Evolutionary conservation across 1,140 invertebrate species (phyloP), one percentile per base, ranked within the genome.

Genomic region (Nixonia krombeini): DNA sequence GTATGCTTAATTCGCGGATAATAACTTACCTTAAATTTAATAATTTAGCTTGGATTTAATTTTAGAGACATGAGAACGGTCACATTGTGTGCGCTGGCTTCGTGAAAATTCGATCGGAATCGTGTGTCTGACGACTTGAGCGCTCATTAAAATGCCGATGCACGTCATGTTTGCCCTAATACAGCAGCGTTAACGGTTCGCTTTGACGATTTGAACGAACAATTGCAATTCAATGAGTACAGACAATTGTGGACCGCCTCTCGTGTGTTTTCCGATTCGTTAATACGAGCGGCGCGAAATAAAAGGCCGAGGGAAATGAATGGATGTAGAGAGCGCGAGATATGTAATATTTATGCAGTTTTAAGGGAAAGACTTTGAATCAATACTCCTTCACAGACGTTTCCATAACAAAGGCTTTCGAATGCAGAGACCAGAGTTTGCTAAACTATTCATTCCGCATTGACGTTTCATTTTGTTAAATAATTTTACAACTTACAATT

Each of bases 241-340:
- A n/a, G n/a, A n/a, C n/a, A n/a, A n/a, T n/a, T n/a, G n/a, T n/a
- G n/a, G n/a, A n/a, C 38, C 59, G 31, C 28, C 33, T 59, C 41
- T 57, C 53, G 53, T 55, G 49, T 51, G 53, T 64, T 44, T 63
- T 38, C 52, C 58, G 42, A 69, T 9, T 17, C 35, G 35, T 17
- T 37, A 15, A 37, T n/a, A n/a, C n/a, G n/a, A 18, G 10, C 15
- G 10, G 21, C n/a, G 25, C 4, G 17, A 9, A 35, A 49, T 17
- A 16, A 49, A 31, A 4, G 17, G 5, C 4, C 10, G 31, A 4
- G 16, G 33, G 17, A 4, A 25, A n/a, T n/a, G n/a, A n/a, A n/a
- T n/a, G n/a, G n/a, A n/a, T n/a, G n/a, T n/a, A n/a, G n/a, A n/a
- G n/a, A n/a, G 31, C 35, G 29, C 15, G 50, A 33, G 28, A 42